Evolutionary conservation across 2,888 invertebrate genomes (phyloP), one percentile per base, ranked within the genome.

Genomic region (Philopedon plagiatum): DNA sequence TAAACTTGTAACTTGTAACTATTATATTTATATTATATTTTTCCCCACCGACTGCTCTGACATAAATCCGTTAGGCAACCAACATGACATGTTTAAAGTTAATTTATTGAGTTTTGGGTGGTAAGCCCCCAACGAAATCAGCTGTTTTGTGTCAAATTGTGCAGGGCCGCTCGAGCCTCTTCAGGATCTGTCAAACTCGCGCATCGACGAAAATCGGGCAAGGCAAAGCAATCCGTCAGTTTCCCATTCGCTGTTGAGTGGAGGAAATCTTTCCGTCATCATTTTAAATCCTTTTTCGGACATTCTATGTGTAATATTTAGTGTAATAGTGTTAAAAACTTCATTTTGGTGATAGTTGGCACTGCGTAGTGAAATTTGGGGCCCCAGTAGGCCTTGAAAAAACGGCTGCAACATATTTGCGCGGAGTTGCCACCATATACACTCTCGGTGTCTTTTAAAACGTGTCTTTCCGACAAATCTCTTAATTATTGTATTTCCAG

Each of bases 131-230:
- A n/a, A 2, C 21, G 4, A 19, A 32, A 62, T 67, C 66, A 66
- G 61, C 49, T 68, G 68, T 54, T 68, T 61, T 32, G 8, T 46
- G 61, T 68, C 68, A 68, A 23, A n/a, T 41, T 23, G 21, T 37
- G 37, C 64, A 64, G 51, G 26, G 46, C 19, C 11, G 44, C 62
- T 60, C 29, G 49, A 39, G 46, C 44, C 32, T 46, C 39, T 41
- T 51, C n/a, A 54, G 11, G 26, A 51, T 23, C 46, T 61, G 68
- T 68, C 68, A 68, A 61, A 61, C 64, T 56, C 61, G 68, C 68
- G 68, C 68, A 68, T 60, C 61, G 37, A 61, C 60, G 51, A 68
- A 68, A 68, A 61, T 68, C 68, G 68, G 68, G 68, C 68, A 68
- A 68, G 68, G 68, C 60, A 44, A 62, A 68, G 51, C 56, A 23